Base-by-base conservation (phyloP, 2,797 vertebrate genomes). In the Acomys russatus region DNA sequence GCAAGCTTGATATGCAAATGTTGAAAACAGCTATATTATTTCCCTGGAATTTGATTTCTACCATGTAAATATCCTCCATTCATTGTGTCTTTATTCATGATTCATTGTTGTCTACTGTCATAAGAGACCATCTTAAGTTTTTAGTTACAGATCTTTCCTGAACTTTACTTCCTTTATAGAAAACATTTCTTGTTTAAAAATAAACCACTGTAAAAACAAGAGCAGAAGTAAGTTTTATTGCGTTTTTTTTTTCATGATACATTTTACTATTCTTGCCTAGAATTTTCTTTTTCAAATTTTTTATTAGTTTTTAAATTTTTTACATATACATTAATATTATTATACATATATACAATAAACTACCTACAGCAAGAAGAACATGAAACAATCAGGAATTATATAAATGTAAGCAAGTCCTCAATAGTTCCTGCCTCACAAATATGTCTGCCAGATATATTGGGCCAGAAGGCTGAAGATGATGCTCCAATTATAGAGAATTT, bases 111-210 rank as follows among this genome's bases (percentile, higher is more conserved):
- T 87, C 3, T 68, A 6, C 33, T 6, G 6, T 63, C 49, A 64
- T 15, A 4, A 93, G 8, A 87, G 33, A 25, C 3, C 23, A 3
- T 88, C 20, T 70, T 96, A 59, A 90, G 6, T 83, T 91, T 28
- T 82, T 38, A 77, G 38, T 66, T 89, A 49, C 63, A 79, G 10
- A n/a, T 66, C 1, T 12, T 77, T 25, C 3, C 30, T 82, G 15
- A 88, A 68, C 20, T 78, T 56, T 11, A 56, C 0, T 91, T 90
- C 77, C 8, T 90, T 91, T 44, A 6, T 18, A 90, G n/a, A 87
- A 96, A 86, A 90, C 2, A 44, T 78, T 76, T 95, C 38, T 83
- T 68, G 4, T 88, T 93, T 14, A 68, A 73, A 80, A 63, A 77
- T 20, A 61, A 22, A 54, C 14, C 59, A 94, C 23, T 89, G 12